A percentile compares a stretch with the other conserved stretches of the same genome.
These are phyloP conservation scores for Hippocampus kuda DNA, from an alignment of 2,797 vertebrate genomes.

Conservation along the genomic window DNA sequence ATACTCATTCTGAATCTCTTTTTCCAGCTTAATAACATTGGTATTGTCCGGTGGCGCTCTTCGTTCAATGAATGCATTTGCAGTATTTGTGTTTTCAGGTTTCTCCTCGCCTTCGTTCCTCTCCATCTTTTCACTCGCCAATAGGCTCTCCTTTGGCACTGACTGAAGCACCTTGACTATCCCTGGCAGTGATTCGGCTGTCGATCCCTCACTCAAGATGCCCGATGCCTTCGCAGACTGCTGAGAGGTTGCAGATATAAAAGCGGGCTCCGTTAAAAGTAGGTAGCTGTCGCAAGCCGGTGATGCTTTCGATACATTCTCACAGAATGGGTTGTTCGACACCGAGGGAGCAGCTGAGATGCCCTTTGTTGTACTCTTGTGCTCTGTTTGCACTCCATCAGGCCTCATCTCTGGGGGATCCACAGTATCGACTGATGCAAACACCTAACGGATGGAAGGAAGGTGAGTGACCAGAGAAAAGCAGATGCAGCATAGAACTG, in stretches of 20 bases:
- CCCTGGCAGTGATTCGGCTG: conserved; percentile 19
- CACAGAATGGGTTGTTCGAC: conserved; percentile 15
- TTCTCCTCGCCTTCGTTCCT: conserved; percentile 17
- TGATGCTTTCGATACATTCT: conserved; percentile 66
- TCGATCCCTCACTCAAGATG: conserved; percentile 19
- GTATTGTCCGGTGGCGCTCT: conserved; percentile 49
- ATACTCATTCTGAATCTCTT: conserved; percentile 59
- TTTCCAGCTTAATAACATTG: conserved; percentile 58
- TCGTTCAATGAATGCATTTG: conserved; percentile 34
- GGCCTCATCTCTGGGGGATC: conserved; percentile 64
- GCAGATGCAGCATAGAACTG: no score
- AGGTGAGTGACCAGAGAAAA: neutral
- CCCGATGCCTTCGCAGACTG: conserved; percentile 15
- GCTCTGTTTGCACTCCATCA: conserved; percentile 63
- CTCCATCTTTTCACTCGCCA: conserved; percentile 23
- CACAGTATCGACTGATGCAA: conserved; percentile 80
- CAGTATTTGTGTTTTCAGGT: conserved; percentile 16
- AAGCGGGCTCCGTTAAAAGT: conserved; percentile 48
- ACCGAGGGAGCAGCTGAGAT: conserved; percentile 62
- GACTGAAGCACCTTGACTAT: conserved; percentile 10
- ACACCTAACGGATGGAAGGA: conserved; percentile 69
- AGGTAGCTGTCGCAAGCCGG: conserved; percentile 54
- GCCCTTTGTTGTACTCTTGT: conserved; percentile 40
- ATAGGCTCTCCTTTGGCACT: conserved; percentile 13
- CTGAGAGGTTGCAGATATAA: conserved; percentile 26